These are phyloP conservation scores for Tigriopus japonicus DNA, from an alignment of 1,140 invertebrate genomes.

Conservation along the genomic window DNA sequence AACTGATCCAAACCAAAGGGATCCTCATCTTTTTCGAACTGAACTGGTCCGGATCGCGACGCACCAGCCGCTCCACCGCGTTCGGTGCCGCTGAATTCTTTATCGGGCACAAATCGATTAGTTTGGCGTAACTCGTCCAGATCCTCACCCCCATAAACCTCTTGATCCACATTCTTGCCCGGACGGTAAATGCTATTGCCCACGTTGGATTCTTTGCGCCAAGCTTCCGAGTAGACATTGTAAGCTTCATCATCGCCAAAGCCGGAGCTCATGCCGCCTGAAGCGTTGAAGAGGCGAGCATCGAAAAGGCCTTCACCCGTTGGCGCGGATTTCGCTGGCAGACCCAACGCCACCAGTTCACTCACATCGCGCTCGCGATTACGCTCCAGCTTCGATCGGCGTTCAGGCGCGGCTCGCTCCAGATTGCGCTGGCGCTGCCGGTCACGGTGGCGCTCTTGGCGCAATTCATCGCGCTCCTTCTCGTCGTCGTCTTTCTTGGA, in stretches of 20 bases:
- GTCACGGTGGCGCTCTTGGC: conserved; percentile 76
- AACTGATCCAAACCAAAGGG: conserved; percentile 95
- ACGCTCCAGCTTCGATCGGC: conserved; percentile 64
- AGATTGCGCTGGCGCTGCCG: conserved; percentile 79
- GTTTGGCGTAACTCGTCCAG: conserved; percentile 55
- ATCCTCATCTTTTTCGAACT: conserved; percentile 84
- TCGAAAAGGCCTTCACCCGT: conserved; percentile 76
- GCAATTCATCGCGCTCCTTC: conserved; percentile 68
- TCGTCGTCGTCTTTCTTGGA: conserved; percentile 35
- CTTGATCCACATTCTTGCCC: conserved; percentile 65
- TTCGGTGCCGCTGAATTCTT: conserved; percentile 82
- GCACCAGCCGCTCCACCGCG: conserved; percentile 24
- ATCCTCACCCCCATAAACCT: conserved; percentile 70
- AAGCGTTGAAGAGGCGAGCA: conserved; percentile 84
- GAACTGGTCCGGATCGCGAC: conserved; percentile 71
- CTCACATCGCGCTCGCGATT: conserved; percentile 92
- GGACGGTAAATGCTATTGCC: conserved; percentile 83
- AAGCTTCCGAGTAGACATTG: conserved; percentile 92
- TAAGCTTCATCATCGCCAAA: conserved; percentile 96
- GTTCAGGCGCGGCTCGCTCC: conserved; percentile 79
- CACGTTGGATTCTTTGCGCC: conserved; percentile 59
- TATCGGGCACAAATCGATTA: conserved; percentile 72
- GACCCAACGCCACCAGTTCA: conserved; percentile 90
- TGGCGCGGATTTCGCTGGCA: conserved; percentile 60
- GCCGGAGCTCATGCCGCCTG: conserved; percentile 85